Evolutionary conservation across 2,888 invertebrate species (phyloP).

Genomic region (Microctonus aethiopoides): DNA sequence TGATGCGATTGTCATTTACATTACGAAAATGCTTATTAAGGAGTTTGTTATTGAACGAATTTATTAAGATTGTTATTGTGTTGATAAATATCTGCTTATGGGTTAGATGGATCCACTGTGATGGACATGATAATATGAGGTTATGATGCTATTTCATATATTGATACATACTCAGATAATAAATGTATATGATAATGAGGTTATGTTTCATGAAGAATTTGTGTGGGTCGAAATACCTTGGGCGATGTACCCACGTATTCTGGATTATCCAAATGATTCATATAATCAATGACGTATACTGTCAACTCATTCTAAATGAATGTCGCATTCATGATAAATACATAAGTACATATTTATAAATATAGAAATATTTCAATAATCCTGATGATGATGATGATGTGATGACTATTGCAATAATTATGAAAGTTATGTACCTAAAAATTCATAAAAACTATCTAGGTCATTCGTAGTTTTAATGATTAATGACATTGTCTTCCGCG

Average conservation of each 20-base stretch:
- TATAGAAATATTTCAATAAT: not conserved
- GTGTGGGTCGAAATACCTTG: constrained; percentile 39
- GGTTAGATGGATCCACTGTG: not conserved
- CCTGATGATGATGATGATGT: not conserved
- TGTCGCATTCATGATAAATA: not conserved
- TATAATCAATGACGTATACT: constrained; percentile 44
- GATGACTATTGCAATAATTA: not conserved
- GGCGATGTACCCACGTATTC: constrained; percentile 43
- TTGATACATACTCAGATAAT: not conserved
- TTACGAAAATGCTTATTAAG: not conserved
- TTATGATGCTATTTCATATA: not conserved
- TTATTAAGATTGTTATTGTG: not conserved
- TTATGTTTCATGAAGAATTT: constrained; percentile 22
- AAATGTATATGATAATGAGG: not conserved
- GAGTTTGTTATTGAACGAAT: not conserved
- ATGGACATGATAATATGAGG: not conserved
- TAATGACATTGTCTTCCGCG: not conserved
- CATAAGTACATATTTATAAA: not conserved
- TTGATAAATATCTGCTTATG: not conserved
- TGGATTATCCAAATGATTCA: constrained; percentile 43
- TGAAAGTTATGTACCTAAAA: not conserved
- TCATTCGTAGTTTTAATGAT: not conserved
- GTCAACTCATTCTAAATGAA: constrained; percentile 39
- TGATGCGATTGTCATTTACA: not conserved
- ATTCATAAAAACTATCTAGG: not conserved